Base-by-base conservation (phyloP, 2,113 vertebrate species). In the Indicator indicator region DNA sequence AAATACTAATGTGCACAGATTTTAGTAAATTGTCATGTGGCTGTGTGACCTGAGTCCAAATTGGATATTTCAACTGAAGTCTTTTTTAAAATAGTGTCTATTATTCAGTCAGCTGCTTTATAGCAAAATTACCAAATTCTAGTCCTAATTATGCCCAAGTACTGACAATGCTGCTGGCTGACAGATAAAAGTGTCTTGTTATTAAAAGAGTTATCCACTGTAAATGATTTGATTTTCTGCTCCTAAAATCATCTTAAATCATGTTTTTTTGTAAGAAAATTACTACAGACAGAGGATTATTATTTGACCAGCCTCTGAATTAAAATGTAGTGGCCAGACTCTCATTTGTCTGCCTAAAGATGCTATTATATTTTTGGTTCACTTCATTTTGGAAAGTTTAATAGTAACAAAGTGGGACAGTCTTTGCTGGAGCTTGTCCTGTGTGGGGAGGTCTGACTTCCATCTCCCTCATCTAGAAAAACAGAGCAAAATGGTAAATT, bases 201-300 rank as follows among this genome's bases (percentile, higher is more conserved):
- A 63, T 88, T 96, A 65, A 62, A 85, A 93, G 89, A 65, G 73
- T 75, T 96, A 70, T 74, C 70, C 90, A 92, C 75, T 90, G 88
- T 97, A 74, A 95, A 95, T 83, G 77, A 97, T 96, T 97, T 87
- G 55, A 97, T 97, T 97, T 97, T 96, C 93, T 97, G 95, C 93
- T 88, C 93, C 93, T 94, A 76, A 94, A 96, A 97, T 82, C 94
- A 93, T 76, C 83, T 88, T 95, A 93, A 92, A 95, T 96, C 80
- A 92, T 9, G 56, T 90, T 79, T 7, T 83, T 94, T 78, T 44
- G 73, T 90, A 93, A 85, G 70, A 84, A 96, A 94, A 70, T 80
- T 69, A 68, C 59, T 89, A 36, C 72, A 92, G 83, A 94, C 78
- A 92, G 88, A 94, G 26, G 46, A 63, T 70, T 96, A 72, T 95